Percentiles rank a stretch among this genome's conserved stretches.
Evolutionary conservation across 2,797 vertebrate genomes (phyloP).

Genomic region (Nyctalus aviator): DNA sequence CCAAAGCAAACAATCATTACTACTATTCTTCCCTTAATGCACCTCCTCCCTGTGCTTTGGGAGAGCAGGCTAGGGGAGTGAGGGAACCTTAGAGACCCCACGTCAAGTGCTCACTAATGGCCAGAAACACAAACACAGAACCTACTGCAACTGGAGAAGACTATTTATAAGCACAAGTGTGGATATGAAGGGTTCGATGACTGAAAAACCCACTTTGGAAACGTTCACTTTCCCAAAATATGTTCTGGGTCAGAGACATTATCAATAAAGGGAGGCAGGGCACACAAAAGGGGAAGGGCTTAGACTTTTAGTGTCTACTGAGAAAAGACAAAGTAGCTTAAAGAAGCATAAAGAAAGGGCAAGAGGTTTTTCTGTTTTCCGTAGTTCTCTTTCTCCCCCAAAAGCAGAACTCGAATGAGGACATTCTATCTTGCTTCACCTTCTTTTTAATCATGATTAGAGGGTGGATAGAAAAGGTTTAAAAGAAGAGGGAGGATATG

Average conservation of each 20-base stretch:
- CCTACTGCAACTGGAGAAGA: not conserved
- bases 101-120: not conserved
- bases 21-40: not conserved
- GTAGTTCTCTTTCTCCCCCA: not conserved
- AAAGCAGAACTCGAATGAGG: not conserved
- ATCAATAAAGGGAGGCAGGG: not conserved
- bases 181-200: not conserved
- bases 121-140: not conserved
- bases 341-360: not conserved
- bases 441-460: not conserved
- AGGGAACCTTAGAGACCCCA: not conserved
- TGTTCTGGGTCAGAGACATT: not conserved
- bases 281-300: not conserved
- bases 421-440: not conserved
- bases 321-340: not conserved
- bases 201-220: slow-evolving; percentile 4
- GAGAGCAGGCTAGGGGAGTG: not conserved
- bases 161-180: not conserved
- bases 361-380: not conserved
- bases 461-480: not conserved
- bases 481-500: not conserved
- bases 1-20: not conserved
- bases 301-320: not conserved
- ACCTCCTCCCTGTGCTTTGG: not conserved
- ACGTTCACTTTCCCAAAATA: not conserved